Evolutionary conservation across 2,113 vertebrate genomes (phyloP).

Genomic region (Paracanthobrama guichenoti): DNA sequence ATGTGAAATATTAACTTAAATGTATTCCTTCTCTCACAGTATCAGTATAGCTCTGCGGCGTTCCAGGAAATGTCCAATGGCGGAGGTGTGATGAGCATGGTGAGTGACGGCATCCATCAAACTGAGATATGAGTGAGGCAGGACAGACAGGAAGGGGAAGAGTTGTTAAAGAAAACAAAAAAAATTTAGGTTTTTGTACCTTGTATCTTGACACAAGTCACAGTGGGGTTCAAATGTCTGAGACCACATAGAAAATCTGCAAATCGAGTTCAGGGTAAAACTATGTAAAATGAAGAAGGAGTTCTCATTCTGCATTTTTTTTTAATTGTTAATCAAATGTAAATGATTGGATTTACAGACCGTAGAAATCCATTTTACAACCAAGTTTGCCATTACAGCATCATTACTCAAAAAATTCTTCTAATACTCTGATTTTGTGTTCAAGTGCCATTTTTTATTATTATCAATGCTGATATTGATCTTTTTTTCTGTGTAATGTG

Average conservation of each 20-base stretch:
- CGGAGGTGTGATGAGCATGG: constrained; percentile 23
- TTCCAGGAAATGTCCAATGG: not conserved
- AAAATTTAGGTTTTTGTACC: not conserved
- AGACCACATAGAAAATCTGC: not conserved
- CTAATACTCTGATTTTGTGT: not conserved
- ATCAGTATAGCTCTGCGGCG: not conserved
- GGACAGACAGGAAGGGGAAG: not conserved
- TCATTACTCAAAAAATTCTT: not conserved
- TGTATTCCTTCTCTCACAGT: not conserved
- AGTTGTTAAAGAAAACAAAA: not conserved
- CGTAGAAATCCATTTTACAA: not conserved
- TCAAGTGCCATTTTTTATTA: not conserved
- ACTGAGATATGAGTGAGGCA: not conserved
- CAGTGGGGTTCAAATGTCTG: not conserved
- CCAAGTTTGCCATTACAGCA: not conserved
- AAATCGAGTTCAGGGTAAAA: not conserved
- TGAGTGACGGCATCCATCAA: constrained; percentile 51
- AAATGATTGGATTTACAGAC: too few relatives aligned
- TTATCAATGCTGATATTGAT: not conserved
- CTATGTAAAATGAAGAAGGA: not conserved
- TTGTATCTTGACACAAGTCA: not conserved
- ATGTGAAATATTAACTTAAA: not conserved
- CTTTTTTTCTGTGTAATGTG: not conserved
- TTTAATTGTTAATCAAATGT: not conserved
- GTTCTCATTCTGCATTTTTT: too few relatives aligned